A percentile compares a stretch with the other conserved stretches of the same genome.
Evolutionary conservation across 2,888 invertebrate genomes (phyloP).

Genomic region (Pseudococcus viburni): DNA sequence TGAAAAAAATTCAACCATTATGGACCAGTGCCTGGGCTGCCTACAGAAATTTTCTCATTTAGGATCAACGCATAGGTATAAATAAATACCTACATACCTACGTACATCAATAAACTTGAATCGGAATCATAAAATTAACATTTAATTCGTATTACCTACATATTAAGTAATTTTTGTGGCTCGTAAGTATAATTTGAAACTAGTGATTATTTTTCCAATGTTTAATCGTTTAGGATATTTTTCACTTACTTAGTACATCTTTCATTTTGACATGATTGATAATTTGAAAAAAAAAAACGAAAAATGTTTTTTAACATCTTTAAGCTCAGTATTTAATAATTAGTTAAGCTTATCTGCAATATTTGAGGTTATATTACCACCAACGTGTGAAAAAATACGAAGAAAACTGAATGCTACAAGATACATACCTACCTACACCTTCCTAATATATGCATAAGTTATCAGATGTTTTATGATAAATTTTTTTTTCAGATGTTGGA

Average conservation of each 20-base stretch:
- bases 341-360: background rate
- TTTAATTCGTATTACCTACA: background rate
- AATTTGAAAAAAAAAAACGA: constrained; percentile 11
- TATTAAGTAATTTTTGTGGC: no score
- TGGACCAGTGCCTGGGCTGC: no score
- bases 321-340: background rate
- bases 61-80: no score
- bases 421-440: background rate
- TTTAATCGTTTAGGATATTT: no score
- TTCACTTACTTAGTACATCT: no score
- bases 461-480: no score
- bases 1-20: no score
- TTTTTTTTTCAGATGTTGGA: background rate
- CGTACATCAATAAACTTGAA: background rate
- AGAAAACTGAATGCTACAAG: background rate
- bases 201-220: no score
- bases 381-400: background rate
- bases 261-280: background rate
- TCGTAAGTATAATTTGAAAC: no score
- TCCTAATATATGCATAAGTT: no score
- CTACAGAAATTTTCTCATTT: no score
- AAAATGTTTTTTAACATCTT: background rate
- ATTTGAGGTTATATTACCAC: background rate
- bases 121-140: background rate
- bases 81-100: no score